Conservation (phyloP, 2,797 vertebrate species). For the Mormyrus proboscirostris region DNA sequence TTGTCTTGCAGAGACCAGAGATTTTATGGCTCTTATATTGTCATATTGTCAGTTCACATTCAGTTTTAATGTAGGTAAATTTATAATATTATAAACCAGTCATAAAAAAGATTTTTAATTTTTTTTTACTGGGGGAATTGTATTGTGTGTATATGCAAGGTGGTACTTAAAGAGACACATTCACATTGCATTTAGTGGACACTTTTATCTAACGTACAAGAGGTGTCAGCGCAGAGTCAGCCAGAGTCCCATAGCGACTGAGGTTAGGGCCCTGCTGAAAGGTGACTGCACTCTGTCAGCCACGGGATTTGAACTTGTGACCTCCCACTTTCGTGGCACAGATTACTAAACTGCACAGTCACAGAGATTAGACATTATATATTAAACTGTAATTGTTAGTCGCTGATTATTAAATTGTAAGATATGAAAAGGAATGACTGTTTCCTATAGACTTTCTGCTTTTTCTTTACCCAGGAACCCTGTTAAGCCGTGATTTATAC, state of each 20-base stretch:
- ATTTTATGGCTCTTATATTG: background rate
- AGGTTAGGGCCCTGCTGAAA: background rate
- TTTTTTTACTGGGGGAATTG: background rate
- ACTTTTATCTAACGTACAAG: background rate
- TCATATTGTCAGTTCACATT: background rate
- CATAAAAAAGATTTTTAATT: background rate
- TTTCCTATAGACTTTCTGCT: background rate
- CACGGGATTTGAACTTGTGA: background rate
- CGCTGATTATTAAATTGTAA: background rate
- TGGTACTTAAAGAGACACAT: background rate
- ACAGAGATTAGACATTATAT: background rate
- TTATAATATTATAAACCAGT: background rate
- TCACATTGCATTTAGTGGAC: background rate
- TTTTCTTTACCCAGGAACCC: background rate
- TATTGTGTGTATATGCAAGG: background rate
- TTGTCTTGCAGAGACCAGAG: background rate
- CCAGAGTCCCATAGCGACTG: background rate
- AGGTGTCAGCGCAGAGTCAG: background rate
- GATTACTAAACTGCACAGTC: background rate
- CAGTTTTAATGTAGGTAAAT: background rate
- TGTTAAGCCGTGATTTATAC: background rate
- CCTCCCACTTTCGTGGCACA: background rate
- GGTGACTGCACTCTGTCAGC: background rate
- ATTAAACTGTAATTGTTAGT: background rate
- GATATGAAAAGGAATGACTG: background rate